Conservation (phyloP, 2,888 invertebrate genomes). For the Hydrotaea cyrtoneurina region DNA sequence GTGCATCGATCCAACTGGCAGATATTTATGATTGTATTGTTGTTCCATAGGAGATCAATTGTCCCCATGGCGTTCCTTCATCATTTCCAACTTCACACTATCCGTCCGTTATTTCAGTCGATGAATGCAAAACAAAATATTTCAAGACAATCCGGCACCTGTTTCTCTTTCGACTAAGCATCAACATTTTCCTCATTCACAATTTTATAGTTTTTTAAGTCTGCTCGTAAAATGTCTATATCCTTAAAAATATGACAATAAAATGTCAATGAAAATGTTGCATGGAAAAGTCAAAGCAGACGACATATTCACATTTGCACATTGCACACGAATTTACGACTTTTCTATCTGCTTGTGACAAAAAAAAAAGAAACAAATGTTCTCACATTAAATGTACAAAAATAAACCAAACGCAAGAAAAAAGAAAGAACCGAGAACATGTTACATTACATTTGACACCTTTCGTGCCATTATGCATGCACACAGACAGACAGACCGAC, state of each 20-base stretch:
- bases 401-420: slow-evolving; percentile 29
- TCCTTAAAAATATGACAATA: slow-evolving; percentile 56
- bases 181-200: slow-evolving; percentile 7
- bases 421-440: background rate
- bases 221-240: slow-evolving; percentile 54
- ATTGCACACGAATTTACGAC: slow-evolving; percentile 51
- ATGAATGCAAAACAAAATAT: too few species aligned
- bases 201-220: slow-evolving; percentile 33
- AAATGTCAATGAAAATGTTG: slow-evolving; percentile 55
- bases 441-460: slow-evolving; percentile 36
- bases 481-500: background rate
- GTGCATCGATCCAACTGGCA: too few species aligned
- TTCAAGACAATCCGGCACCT: slow-evolving; percentile 4
- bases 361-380: slow-evolving; percentile 32
- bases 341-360: slow-evolving; percentile 47
- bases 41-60: too few species aligned
- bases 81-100: too few species aligned
- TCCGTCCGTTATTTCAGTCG: too few species aligned
- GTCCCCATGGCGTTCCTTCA: too few species aligned
- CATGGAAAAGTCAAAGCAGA: background rate
- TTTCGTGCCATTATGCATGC: background rate
- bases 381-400: slow-evolving; percentile 55
- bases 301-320: background rate
- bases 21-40: too few species aligned
- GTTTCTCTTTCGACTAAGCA: background rate